Conservation (phyloP, 2,797 vertebrate genomes). For the Podarcis lilfordi region DNA sequence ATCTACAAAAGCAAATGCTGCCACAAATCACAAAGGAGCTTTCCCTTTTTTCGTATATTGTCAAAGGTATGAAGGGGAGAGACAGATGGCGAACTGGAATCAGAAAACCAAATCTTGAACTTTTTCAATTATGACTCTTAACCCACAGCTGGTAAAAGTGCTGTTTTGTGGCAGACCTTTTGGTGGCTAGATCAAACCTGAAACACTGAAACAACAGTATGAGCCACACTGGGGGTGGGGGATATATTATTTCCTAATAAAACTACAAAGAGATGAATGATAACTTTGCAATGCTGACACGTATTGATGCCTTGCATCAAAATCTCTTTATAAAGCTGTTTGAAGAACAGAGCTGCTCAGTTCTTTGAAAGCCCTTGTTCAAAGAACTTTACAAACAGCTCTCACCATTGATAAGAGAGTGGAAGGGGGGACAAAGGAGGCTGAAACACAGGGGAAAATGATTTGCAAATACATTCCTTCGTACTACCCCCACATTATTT, state of each 20-base stretch:
- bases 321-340: constrained; percentile 79
- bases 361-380: constrained; percentile 78
- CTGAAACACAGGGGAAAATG: constrained; percentile 53
- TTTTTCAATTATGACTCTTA: constrained; percentile 71
- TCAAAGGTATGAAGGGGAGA: constrained; percentile 53
- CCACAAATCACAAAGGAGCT: constrained; percentile 70
- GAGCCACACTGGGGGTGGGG: constrained; percentile 51
- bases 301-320: constrained; percentile 81
- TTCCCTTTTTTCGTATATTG: constrained; percentile 64
- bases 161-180: constrained; percentile 58
- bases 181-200: constrained; percentile 68
- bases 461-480: constrained; percentile 50
- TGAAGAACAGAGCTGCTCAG: constrained; percentile 76
- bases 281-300: constrained; percentile 74
- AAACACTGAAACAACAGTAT: constrained; percentile 73
- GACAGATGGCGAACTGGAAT: constrained; percentile 72
- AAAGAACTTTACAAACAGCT: constrained; percentile 71
- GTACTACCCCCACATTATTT: constrained; percentile 36
- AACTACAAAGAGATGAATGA: constrained; percentile 80
- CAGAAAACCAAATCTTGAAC: constrained; percentile 63
- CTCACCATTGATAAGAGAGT: constrained; percentile 58
- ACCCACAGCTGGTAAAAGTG: constrained; percentile 67
- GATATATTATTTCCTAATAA: constrained; percentile 82
- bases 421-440: constrained; percentile 48
- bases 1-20: constrained; percentile 45